Percentiles rank a stretch among this genome's conserved stretches.
Conservation (phyloP, 2,888 invertebrate genomes). For the Listrodromus nycthemerus region DNA sequence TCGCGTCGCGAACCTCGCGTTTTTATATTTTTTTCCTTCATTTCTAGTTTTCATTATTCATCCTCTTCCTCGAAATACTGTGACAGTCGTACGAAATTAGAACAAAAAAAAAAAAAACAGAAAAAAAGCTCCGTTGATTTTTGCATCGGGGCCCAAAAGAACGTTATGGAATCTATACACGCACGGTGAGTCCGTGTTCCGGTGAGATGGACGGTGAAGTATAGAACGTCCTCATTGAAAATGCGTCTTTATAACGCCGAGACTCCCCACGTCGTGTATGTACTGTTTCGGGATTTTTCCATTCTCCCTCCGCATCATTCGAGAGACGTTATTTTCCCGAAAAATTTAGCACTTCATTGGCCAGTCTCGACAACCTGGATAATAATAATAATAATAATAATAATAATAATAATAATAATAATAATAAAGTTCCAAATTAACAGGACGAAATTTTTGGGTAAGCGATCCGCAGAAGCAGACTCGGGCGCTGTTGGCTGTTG, state of each 20-base stretch:
- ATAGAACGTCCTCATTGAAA: neutral
- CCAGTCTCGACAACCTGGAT: neutral
- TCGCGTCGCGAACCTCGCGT: neutral
- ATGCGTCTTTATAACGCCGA: constrained; percentile 16
- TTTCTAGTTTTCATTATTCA: constrained; percentile 38
- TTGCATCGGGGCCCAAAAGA: constrained; percentile 20
- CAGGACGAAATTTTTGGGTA: neutral
- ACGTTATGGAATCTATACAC: neutral
- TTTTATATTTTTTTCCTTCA: constrained; percentile 21
- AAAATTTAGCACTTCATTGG: constrained; percentile 12
- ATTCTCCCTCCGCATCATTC: neutral
- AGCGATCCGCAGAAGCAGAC: neutral
- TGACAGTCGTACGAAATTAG: neutral
- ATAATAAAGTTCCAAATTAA: neutral
- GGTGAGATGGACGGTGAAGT: constrained; percentile 1
- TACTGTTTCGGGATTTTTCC: constrained; percentile 30
- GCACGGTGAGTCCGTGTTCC: neutral
- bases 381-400: constrained; percentile 24
- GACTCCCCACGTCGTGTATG: neutral
- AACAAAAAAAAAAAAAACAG: too few species aligned
- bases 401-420: neutral
- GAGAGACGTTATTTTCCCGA: neutral
- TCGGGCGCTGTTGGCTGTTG: neutral
- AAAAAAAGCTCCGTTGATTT: constrained; percentile 7
- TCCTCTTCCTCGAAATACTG: constrained; percentile 34